Conservation (phyloP, 1,140 invertebrate genomes). For the Telenomus remus region DNA sequence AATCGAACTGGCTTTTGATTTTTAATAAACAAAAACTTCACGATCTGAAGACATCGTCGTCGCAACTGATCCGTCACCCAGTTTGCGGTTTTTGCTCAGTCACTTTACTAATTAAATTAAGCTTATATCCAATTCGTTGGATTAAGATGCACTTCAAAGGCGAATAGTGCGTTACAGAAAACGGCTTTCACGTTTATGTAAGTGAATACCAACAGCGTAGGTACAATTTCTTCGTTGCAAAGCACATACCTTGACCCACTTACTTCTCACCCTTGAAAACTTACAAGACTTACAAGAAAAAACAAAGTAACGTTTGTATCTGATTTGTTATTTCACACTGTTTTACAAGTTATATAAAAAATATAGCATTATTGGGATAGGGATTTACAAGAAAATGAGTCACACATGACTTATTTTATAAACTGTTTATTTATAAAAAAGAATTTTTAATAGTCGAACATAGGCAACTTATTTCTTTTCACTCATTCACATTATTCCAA, state of each 20-base stretch:
- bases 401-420: neutral
- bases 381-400: neutral
- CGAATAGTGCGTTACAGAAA: conserved; percentile 36
- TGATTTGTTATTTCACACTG: too few relatives aligned
- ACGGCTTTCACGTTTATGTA: conserved; percentile 40
- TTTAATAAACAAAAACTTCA: neutral
- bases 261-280: conserved; percentile 35
- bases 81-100: conserved; percentile 27
- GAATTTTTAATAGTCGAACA: neutral
- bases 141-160: conserved; percentile 59
- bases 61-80: conserved; percentile 25
- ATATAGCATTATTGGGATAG: too few relatives aligned
- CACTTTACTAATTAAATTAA: conserved; percentile 53
- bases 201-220: conserved; percentile 22
- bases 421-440: neutral
- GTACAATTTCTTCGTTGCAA: conserved; percentile 25
- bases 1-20: neutral
- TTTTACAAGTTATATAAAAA: too few relatives aligned
- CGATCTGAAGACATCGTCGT: conserved; percentile 11
- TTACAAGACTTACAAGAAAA: conserved; percentile 18
- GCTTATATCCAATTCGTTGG: conserved; percentile 46
- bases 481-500: too few relatives aligned
- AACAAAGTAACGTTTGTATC: neutral
- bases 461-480: too few relatives aligned
- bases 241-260: conserved; percentile 38